Evolutionary conservation across 2,888 invertebrate genomes (phyloP).

Genomic region (Drosophila gaucha): DNA sequence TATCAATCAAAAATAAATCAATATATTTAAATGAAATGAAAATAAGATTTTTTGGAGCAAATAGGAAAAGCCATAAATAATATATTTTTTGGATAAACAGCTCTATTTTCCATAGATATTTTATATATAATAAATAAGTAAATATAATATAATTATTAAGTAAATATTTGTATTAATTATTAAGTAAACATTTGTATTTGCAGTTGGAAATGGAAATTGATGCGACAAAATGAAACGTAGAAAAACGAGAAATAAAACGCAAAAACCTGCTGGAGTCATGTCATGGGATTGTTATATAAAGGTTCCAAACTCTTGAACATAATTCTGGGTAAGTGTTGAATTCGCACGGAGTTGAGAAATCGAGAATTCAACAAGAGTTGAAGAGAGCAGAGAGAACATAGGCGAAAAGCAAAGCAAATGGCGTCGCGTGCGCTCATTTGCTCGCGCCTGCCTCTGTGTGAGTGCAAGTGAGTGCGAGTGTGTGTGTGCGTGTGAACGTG

Average conservation of each 20-base stretch:
- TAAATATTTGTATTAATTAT: background rate
- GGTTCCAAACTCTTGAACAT: conserved; percentile 85
- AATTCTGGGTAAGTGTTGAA: conserved; percentile 83
- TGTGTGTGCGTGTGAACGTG: conserved; percentile 21
- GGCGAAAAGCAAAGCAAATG: conserved; percentile 63
- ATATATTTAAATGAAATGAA: too few relatives aligned
- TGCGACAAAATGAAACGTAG: conserved; percentile 84
- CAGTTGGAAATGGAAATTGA: conserved; percentile 74
- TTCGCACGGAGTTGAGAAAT: conserved; percentile 2
- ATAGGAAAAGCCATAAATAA: too few relatives aligned
- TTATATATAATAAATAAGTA: too few relatives aligned
- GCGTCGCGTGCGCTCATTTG: conserved; percentile 46
- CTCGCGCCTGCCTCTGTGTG: conserved; percentile 12
- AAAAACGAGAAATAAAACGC: conserved; percentile 79
- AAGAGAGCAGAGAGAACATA: background rate
- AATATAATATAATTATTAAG: too few relatives aligned
- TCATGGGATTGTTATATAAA: conserved; percentile 85
- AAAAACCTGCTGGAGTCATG: conserved; percentile 82
- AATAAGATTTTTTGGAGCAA: too few relatives aligned
- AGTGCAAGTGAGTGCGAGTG: conserved; percentile 8
- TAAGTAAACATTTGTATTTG: conserved; percentile 40
- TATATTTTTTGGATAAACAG: too few relatives aligned
- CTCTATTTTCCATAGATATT: too few relatives aligned
- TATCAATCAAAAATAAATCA: too few relatives aligned
- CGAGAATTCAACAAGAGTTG: too few relatives aligned